Evolutionary conservation across 2,888 invertebrate species (phyloP), one percentile per base, ranked within the genome.

Genomic region (Drosophila histrio): DNA sequence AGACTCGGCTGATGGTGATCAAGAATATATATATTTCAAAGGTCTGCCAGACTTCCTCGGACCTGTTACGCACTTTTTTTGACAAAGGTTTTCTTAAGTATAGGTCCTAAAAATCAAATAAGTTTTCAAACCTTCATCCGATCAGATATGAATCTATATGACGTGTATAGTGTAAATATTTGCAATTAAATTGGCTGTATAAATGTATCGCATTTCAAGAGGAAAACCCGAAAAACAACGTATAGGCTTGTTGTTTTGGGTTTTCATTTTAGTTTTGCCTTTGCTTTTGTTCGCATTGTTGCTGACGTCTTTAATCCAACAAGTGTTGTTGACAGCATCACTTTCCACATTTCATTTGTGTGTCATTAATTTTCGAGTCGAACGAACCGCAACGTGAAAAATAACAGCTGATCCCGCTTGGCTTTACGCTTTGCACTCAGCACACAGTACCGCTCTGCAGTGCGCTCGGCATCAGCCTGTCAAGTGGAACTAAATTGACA

Each of bases 241-340:
- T 39, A 7, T 39, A 21, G n/a, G n/a, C 6, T 34, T 32, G 19
- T 3, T 43, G n/a, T 13, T 22, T 34, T 13, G 17, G 49, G 11
- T 32, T 44, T 13, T 53, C 36, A n/a, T 6, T 19, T 17, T 17
- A n/a, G 24, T 21, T 28, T 52, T n/a, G 34, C 26, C 22, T 26
- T 30, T 17, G 39, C n/a, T 28, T 50, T 44, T 24, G 21, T 43
- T 44, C 44, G 36, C 30, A 56, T 53, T 64, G 41, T 44, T 54
- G 44, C 39, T 49, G 53, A 30, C 34, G 70, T n/a, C 58, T 64
- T 58, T 65, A 76, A 79, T 87, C 65, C 65, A 73, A 79, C 85
- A 84, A 87, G 87, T 84, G 83, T 77, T 85, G 83, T 87, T 84
- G 83, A 84, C 83, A 87, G 87, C 85, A 77, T 77, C 77, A 79